These are phyloP conservation scores for Enteromius radiatus DNA, from an alignment of 2,797 vertebrate genomes.

Conservation along the genomic window DNA sequence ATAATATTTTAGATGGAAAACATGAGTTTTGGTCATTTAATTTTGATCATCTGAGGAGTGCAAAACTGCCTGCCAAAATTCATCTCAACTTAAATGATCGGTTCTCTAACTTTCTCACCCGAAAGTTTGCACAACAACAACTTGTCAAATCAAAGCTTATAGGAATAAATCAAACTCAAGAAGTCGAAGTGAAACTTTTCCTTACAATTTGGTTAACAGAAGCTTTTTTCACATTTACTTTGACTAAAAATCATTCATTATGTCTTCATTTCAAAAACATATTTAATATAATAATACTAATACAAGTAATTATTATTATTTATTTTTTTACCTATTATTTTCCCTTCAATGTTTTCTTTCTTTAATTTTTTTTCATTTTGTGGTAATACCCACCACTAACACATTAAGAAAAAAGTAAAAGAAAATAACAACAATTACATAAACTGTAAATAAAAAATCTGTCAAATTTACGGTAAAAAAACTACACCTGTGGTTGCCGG, in stretches of 20 bases:
- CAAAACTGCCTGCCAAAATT: not conserved
- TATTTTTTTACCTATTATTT: too few relatives aligned
- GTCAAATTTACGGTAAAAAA: too few relatives aligned
- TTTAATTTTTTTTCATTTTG: too few relatives aligned
- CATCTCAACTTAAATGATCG: not conserved
- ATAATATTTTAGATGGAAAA: not conserved
- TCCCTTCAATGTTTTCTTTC: too few relatives aligned
- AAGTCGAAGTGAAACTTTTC: not conserved
- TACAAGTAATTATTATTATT: too few relatives aligned
- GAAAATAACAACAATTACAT: too few relatives aligned
- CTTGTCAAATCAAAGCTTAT: not conserved
- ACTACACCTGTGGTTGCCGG: too few relatives aligned
- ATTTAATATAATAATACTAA: too few relatives aligned
- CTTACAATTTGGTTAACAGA: not conserved
- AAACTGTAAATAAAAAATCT: too few relatives aligned
- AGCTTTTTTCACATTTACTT: not conserved
- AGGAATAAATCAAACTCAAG: not conserved
- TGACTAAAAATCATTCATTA: not conserved
- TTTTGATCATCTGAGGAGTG: not conserved
- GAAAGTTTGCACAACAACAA: not conserved
- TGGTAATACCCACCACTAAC: too few relatives aligned
- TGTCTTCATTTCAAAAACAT: too few relatives aligned
- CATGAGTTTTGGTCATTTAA: not conserved
- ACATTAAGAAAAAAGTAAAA: too few relatives aligned
- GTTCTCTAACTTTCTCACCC: not conserved